These are phyloP conservation scores for Strongylocentrotus purpuratus DNA, from an alignment of 35 echinoderm and acorn worm species.

Conservation along the genomic window DNA sequence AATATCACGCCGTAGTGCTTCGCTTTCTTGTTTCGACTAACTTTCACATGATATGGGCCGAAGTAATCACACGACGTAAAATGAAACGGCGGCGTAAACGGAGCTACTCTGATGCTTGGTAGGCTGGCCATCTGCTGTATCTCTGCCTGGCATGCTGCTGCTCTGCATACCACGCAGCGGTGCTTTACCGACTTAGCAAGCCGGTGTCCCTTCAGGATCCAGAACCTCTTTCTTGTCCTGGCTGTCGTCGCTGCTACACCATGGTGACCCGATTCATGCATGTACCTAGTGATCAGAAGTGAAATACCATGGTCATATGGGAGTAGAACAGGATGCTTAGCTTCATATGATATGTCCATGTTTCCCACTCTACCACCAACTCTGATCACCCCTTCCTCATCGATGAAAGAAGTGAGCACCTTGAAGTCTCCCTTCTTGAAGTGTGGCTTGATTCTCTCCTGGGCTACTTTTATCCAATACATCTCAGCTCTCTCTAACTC, in stretches of 20 bases:
- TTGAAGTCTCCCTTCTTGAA: too few species aligned
- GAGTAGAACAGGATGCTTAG: too few species aligned
- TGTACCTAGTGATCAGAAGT: too few species aligned
- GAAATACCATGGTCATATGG: too few species aligned
- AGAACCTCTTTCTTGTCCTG: constrained; percentile 41
- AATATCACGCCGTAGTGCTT: constrained; percentile 63
- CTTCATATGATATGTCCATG: too few species aligned
- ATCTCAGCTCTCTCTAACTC: too few species aligned
- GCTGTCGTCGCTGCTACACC: background rate
- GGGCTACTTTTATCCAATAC: too few species aligned
- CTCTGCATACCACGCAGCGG: constrained; percentile 57
- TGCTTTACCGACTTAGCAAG: constrained; percentile 58
- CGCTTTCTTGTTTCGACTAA: constrained; percentile 49
- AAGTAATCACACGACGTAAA: constrained; percentile 66
- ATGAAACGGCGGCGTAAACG: constrained; percentile 57
- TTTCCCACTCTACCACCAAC: too few species aligned
- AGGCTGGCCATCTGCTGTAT: constrained; percentile 63
- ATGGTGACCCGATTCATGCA: too few species aligned
- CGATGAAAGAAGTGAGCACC: too few species aligned
- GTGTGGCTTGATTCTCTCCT: too few species aligned
- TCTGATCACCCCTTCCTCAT: too few species aligned
- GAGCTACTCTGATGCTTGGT: constrained; percentile 32
- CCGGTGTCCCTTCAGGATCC: constrained; percentile 43
- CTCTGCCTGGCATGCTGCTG: constrained; percentile 43
- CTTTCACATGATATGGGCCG: constrained; percentile 55